Percentiles rank a stretch among this genome's conserved stretches.
These are phyloP conservation scores for Pelobates fuscus DNA, from an alignment of 2,113 vertebrate species.

Conservation along the genomic window DNA sequence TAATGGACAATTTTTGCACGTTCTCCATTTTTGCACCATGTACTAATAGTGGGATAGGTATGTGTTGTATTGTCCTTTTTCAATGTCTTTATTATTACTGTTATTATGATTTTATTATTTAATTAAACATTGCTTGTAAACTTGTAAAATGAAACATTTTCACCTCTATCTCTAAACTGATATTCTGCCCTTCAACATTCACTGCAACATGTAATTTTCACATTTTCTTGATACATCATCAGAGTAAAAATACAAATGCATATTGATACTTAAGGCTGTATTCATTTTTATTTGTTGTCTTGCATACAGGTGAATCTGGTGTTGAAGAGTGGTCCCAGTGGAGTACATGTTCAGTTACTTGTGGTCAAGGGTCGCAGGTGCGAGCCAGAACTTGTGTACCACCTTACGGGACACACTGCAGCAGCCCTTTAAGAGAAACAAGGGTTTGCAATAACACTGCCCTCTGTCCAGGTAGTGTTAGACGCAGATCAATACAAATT, in stretches of 20 bases:
- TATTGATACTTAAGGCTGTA: slow-evolving; percentile 62
- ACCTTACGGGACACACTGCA: slow-evolving; percentile 99
- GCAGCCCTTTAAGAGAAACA: slow-evolving; percentile 99
- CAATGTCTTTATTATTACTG: no score
- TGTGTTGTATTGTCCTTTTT: neutral
- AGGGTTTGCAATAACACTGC: slow-evolving; percentile 99
- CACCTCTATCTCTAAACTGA: no score
- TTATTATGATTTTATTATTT: no score
- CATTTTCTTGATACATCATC: slow-evolving; percentile 16
- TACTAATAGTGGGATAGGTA: neutral
- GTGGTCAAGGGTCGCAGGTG: slow-evolving; percentile 99
- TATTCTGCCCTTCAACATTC: neutral
- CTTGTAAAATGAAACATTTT: no score
- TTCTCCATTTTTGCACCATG: no score
- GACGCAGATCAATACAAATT: slow-evolving; percentile 83
- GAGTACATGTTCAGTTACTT: slow-evolving; percentile 99
- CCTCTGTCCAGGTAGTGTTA: slow-evolving; percentile 99
- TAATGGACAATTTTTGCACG: no score
- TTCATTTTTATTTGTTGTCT: slow-evolving; percentile 84
- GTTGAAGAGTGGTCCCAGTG: slow-evolving; percentile 99
- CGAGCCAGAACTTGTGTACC: slow-evolving; percentile 99
- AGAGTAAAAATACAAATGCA: slow-evolving; percentile 23
- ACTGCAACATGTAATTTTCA: neutral
- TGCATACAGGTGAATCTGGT: slow-evolving; percentile 98
- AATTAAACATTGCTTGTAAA: no score